These are phyloP conservation scores for Panurus biarmicus DNA, from an alignment of 2,113 vertebrate genomes.

Conservation along the genomic window DNA sequence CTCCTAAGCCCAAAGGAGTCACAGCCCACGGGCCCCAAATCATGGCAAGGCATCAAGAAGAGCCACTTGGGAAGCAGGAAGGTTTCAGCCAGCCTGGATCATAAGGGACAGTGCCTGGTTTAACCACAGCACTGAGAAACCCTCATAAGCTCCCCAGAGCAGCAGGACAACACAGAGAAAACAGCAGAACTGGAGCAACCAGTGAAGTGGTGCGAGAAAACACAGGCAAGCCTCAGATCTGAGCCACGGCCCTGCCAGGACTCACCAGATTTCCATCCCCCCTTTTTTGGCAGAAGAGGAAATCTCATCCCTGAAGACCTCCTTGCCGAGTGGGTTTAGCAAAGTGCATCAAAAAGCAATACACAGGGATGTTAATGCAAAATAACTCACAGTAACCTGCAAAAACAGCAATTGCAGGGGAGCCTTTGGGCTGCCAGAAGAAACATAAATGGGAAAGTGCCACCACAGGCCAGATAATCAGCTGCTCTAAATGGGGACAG, in stretches of 20 bases:
- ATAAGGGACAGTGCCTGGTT: not conserved
- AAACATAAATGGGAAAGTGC: not conserved
- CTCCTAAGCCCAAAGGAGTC: not conserved
- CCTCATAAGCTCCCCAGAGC: not conserved
- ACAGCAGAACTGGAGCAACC: accelerated
- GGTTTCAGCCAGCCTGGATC: not conserved
- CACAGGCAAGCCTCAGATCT: not conserved
- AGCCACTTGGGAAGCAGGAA: not conserved
- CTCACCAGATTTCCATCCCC: not conserved
- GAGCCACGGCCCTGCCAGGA: accelerated
- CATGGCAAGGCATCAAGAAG: not conserved
- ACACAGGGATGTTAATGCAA: not conserved
- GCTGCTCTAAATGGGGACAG: not conserved
- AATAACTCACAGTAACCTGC: not conserved
- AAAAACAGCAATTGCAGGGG: not conserved
- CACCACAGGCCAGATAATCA: not conserved
- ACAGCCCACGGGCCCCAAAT: not conserved
- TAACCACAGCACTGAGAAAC: not conserved
- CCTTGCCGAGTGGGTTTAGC: not conserved
- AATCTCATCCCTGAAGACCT: not conserved
- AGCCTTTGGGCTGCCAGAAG: not conserved
- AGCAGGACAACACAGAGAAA: not conserved
- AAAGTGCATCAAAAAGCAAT: not conserved
- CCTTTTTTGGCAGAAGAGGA: not conserved
- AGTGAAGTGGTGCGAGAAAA: accelerated